Evolutionary conservation across 2,888 invertebrate genomes (phyloP).

Genomic region (Pristionchus maxplancki): DNA sequence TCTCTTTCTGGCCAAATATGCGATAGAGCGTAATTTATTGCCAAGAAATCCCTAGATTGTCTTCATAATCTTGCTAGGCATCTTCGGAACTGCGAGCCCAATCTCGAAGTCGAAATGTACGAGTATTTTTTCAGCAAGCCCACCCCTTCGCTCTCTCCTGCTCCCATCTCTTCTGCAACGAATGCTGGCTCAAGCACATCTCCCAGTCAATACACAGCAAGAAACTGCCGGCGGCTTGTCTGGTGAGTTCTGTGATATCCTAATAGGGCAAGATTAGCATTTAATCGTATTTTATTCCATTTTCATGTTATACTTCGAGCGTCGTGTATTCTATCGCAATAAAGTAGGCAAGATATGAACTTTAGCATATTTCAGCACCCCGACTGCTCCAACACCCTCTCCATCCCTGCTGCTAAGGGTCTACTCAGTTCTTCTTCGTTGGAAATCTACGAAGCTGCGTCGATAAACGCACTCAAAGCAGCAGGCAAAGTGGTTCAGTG

Average conservation of each 20-base stretch:
- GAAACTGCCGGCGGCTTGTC: background rate
- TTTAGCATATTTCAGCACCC: background rate
- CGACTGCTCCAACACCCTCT: background rate
- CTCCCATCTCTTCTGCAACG: background rate
- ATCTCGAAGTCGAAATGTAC: too few relatives aligned
- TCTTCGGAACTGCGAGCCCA: too few relatives aligned
- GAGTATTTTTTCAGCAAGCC: background rate
- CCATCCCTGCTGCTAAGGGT: background rate
- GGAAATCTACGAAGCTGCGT: background rate
- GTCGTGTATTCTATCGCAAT: too few relatives aligned
- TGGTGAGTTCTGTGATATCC: background rate
- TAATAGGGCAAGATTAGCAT: too few relatives aligned
- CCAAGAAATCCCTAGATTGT: too few relatives aligned
- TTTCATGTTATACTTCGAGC: too few relatives aligned
- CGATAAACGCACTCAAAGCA: background rate
- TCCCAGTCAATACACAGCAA: background rate
- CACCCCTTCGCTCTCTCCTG: slow-evolving; percentile 22
- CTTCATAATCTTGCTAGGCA: too few relatives aligned
- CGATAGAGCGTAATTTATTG: too few relatives aligned
- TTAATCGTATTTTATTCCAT: too few relatives aligned
- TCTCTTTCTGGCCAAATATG: too few relatives aligned
- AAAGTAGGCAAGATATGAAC: too few relatives aligned
- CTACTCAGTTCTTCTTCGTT: background rate
- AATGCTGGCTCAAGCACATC: background rate
- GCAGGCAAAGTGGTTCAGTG: background rate